Base-by-base conservation (phyloP, 2,888 invertebrate genomes). In the Dynastes grantii region DNA sequence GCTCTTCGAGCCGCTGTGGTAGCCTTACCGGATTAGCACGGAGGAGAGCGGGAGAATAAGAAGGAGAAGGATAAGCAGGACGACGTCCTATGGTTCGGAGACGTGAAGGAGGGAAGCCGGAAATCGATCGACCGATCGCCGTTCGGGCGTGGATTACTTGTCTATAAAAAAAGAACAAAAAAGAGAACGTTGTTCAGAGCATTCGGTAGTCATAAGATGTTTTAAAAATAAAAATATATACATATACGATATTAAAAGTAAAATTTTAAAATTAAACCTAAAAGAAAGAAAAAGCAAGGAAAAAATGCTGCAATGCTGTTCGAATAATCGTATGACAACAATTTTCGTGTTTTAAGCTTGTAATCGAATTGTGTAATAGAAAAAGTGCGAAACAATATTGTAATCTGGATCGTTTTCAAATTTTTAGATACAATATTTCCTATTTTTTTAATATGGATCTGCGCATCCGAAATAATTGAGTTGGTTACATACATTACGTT, bases 1-100 rank as follows among this genome's bases (percentile, higher is more conserved):
- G 81, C 85, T 87, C 79, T 90, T 92, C 84, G 92, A 93, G 78
- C 88, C 90, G 80, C 89, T 94, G 77, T 94, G 94, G 94, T 94
- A 92, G 65, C 71, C 40, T 63, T 5, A n/a, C n/a, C 22, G 58
- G 4, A 37, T 37, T 37, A 37, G 5, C 3, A 71, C 53, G 53
- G 13, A n/a, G 13, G 13, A 53, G n/a, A 37, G 37, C 32, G 13
- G n/a, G 40, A 65, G 29, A 40, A 6, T 6, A 37, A 40, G 16
- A 32, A 65, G 16, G 2, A 45, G 45, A 45, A 45, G 11, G 11
- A 45, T 8, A 45, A 45, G 11, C 9, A 45, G 11, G 45, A 11
- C 11, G 45, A 45, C 11, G 45, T 45, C 40, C 16, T 13, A 40
- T 5, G 40, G 13, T 32, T 4, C 11, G 9, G n/a, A 40, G 13